phyloP scores from a whole-genome alignment of 1,140 invertebrate species.

The Agrypnia vestita region DNA sequence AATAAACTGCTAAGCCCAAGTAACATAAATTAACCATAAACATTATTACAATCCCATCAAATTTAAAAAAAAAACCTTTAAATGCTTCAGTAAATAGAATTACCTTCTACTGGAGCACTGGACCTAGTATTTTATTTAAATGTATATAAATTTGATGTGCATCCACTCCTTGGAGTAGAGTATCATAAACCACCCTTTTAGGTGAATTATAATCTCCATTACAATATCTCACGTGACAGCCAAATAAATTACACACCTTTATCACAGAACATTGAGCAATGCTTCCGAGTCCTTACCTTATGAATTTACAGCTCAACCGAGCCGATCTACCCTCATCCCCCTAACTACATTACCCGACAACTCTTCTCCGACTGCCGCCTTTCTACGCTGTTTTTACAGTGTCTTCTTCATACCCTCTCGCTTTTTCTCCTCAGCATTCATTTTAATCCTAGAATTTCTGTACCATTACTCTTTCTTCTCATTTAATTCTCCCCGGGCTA shows the following conservation, averaged over 20 bases:
- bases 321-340: constrained; percentile 21
- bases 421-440: background rate
- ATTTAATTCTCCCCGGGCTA: background rate
- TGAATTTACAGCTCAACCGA: constrained; percentile 36
- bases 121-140: too few relatives aligned
- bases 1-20: too few relatives aligned
- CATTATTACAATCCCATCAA: too few relatives aligned
- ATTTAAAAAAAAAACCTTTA: too few relatives aligned
- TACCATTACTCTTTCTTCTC: background rate
- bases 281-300: constrained; percentile 40
- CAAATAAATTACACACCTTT: constrained; percentile 32
- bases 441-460: background rate
- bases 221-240: constrained; percentile 23
- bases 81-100: too few relatives aligned
- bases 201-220: constrained; percentile 14
- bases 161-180: too few relatives aligned
- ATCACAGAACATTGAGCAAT: constrained; percentile 36
- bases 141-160: too few relatives aligned
- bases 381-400: too few relatives aligned
- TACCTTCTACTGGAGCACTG: too few relatives aligned
- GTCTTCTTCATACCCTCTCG: too few relatives aligned
- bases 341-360: background rate
- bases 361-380: background rate
- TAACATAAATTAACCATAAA: too few relatives aligned
- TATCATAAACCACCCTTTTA: too few relatives aligned